Evolutionary conservation across 2,888 invertebrate species (phyloP), one percentile per base, ranked within the genome.

Genomic region (Synanthedon andrenaeformis): DNA sequence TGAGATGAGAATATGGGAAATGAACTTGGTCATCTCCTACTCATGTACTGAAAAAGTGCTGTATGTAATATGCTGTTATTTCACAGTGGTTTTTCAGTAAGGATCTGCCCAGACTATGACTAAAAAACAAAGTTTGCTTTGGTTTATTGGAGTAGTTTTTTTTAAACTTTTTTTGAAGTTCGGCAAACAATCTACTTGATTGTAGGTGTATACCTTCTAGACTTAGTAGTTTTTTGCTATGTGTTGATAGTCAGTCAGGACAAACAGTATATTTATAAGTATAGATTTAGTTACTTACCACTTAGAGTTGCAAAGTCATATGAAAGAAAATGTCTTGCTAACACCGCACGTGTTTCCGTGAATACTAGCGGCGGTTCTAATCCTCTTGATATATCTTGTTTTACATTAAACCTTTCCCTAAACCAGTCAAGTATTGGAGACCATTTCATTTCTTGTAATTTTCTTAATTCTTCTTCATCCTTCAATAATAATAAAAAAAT

Each of bases 361-460:
- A 90, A 87, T 28, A 96, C 86, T 3, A 88, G 79, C 0, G 94
- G 93, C n/a, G 91, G 89, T 51, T 90, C 89, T 64, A 98, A 90
- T 53, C 90, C 91, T 57, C 88, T 84, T 0, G 95, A 92, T 64
- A 95, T 91, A 57, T 90, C 83, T 57, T 97, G 88, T 57, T 90
- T 88, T 0, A 95, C 91, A 64, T 90, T 85, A 79, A 92, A 97
- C 61, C 93, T 90, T 64, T 94, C 87, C 76, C 95, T 93, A 72
- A 97, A 95, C 97, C 97, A 98, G 51, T 93, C 89, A 56, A 98
- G 89, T 1, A 98, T 74, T 5, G 98, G 97, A 71, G 92, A 92
- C 99, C 99, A 99, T 73, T 95, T 92, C 62, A 91, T 82, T 54
- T 89, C 80, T 87, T 98, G 97, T 42, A 95, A 70, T 53, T 91